These are phyloP conservation scores for Himalopsyche tibetana DNA, from an alignment of 2,888 invertebrate species.

Conservation along the genomic window DNA sequence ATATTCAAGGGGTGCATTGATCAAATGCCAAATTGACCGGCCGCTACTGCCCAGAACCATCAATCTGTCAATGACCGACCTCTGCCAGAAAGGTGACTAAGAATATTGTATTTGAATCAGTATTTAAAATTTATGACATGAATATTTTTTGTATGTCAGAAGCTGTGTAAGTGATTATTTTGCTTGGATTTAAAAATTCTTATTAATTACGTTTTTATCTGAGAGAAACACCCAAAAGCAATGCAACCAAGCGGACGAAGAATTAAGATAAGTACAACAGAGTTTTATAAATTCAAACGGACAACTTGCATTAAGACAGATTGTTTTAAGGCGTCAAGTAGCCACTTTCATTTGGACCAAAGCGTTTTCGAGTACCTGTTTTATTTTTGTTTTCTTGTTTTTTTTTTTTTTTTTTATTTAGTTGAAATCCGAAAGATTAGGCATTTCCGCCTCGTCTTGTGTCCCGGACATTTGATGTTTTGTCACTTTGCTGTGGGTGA, in stretches of 20 bases:
- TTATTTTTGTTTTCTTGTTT: neutral
- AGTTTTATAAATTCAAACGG: neutral
- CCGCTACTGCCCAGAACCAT: too few relatives aligned
- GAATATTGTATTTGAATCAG: too few relatives aligned
- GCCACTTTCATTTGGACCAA: neutral
- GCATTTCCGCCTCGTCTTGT: neutral
- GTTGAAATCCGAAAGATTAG: neutral
- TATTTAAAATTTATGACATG: too few relatives aligned
- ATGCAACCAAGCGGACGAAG: neutral
- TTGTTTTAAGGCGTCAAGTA: neutral
- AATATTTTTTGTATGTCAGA: neutral
- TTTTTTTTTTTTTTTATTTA: constrained; percentile 1
- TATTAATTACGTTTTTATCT: constrained; percentile 11
- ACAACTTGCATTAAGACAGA: constrained; percentile 14
- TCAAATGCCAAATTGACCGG: too few relatives aligned
- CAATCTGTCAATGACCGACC: too few relatives aligned
- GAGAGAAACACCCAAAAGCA: neutral
- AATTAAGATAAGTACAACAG: neutral
- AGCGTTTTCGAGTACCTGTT: neutral
- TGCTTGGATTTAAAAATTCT: neutral
- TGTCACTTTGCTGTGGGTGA: neutral
- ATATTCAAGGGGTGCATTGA: too few relatives aligned
- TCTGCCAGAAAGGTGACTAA: too few relatives aligned
- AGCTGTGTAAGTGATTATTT: neutral
- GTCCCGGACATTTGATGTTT: constrained; percentile 12